These are phyloP conservation scores for Idaea straminata DNA, from an alignment of 2,888 invertebrate genomes.

Conservation along the genomic window DNA sequence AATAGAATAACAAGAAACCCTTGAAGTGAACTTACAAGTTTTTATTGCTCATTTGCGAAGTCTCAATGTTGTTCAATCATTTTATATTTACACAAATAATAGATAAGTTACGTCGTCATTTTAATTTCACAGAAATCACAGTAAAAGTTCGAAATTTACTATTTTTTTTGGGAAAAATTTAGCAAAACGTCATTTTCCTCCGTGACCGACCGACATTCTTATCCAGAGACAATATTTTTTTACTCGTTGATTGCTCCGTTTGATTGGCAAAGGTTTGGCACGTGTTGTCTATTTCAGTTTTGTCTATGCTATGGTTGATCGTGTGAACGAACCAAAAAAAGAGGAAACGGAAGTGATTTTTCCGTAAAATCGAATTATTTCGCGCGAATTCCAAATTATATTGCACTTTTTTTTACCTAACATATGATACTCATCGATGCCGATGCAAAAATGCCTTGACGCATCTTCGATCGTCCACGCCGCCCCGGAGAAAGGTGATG, in stretches of 20 bases:
- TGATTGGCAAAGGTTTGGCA: background rate
- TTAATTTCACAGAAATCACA: slow-evolving; percentile 20
- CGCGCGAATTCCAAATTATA: too few species aligned
- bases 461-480: too few species aligned
- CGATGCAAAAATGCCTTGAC: too few species aligned
- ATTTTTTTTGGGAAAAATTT: slow-evolving; percentile 38
- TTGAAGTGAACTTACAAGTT: slow-evolving; percentile 58
- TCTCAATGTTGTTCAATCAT: slow-evolving; percentile 39
- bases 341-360: too few species aligned
- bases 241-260: background rate
- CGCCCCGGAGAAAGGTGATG: too few species aligned
- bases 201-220: slow-evolving; percentile 16
- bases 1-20: slow-evolving; percentile 43
- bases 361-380: too few species aligned
- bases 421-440: too few species aligned
- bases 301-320: background rate
- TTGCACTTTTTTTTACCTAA: too few species aligned
- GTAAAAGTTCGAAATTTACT: slow-evolving; percentile 25
- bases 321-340: too few species aligned
- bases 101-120: slow-evolving; percentile 37
- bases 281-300: background rate
- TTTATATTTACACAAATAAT: slow-evolving; percentile 30
- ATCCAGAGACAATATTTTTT: slow-evolving; percentile 30
- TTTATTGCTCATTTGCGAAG: slow-evolving; percentile 45
- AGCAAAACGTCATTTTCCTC: slow-evolving; percentile 47